phyloP scores from a whole-genome alignment of 2,888 invertebrate genomes.

The Anoncus sp. region DNA sequence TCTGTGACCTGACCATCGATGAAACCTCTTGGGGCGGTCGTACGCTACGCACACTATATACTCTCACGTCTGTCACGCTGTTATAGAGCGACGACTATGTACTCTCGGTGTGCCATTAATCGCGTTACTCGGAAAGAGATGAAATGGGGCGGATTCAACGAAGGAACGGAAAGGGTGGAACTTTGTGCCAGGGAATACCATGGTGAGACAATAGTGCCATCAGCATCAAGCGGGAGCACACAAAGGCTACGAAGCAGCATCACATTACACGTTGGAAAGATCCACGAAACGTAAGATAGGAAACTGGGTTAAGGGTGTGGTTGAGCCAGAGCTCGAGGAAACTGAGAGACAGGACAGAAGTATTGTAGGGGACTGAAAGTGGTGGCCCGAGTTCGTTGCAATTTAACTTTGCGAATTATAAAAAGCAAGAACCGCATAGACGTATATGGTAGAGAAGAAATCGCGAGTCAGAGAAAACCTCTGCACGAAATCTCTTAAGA shows the following conservation, averaged over 20 bases:
- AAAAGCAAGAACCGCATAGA: slow-evolving; percentile 2
- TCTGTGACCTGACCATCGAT: background rate
- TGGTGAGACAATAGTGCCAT: slow-evolving; percentile 12
- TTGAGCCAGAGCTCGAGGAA: slow-evolving; percentile 36
- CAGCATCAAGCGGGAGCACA: slow-evolving; percentile 51
- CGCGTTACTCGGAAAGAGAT: slow-evolving; percentile 74
- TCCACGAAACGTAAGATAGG: slow-evolving; percentile 40
- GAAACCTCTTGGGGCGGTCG: background rate
- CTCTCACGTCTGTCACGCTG: background rate
- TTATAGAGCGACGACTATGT: slow-evolving; percentile 8
- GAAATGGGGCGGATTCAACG: slow-evolving; percentile 27
- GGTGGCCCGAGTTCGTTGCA: slow-evolving; percentile 7
- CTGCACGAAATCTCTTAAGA: background rate
- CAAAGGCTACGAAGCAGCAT: slow-evolving; percentile 46
- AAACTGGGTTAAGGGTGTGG: slow-evolving; percentile 55
- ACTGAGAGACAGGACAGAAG: slow-evolving; percentile 30
- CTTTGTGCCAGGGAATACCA: background rate
- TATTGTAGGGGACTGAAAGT: slow-evolving; percentile 31
- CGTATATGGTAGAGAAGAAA: slow-evolving; percentile 7
- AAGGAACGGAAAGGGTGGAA: slow-evolving; percentile 8
- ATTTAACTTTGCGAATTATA: slow-evolving; percentile 18
- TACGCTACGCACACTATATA: background rate
- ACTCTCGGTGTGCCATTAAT: slow-evolving; percentile 73
- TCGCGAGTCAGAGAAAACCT: background rate
- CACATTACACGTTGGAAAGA: slow-evolving; percentile 55